These are phyloP conservation scores for Drosophila varians DNA, from an alignment of 1,140 invertebrate genomes.

Conservation along the genomic window DNA sequence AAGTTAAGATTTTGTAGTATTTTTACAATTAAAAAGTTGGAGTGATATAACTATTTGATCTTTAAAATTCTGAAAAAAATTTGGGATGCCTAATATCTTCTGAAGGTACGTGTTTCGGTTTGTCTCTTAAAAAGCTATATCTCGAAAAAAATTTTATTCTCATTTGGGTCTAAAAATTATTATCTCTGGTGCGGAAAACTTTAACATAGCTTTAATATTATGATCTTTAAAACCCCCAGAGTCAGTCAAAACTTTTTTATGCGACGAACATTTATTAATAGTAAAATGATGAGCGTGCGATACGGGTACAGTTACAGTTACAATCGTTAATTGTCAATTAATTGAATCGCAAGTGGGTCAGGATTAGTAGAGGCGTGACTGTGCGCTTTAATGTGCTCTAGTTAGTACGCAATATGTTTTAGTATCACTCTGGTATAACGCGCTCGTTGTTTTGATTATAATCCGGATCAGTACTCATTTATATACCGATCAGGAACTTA, in stretches of 20 bases:
- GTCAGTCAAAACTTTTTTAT: conserved; percentile 5
- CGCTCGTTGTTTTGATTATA: neutral
- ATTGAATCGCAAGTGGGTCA: conserved; percentile 54
- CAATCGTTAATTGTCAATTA: conserved; percentile 2
- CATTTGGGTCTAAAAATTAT: too few relatives aligned
- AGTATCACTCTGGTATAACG: conserved; percentile 77
- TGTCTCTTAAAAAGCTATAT: too few relatives aligned
- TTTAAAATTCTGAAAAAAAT: too few relatives aligned
- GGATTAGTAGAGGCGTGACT: conserved; percentile 45
- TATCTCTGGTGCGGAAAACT: too few relatives aligned
- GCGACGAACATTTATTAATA: conserved; percentile 73
- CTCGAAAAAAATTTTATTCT: too few relatives aligned
- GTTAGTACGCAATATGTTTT: conserved; percentile 74
- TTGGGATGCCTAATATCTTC: too few relatives aligned
- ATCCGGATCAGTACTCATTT: neutral
- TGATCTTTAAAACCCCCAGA: too few relatives aligned
- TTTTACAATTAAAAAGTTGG: too few relatives aligned
- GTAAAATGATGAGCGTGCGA: conserved; percentile 63
- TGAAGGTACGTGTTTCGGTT: too few relatives aligned
- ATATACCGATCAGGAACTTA: conserved; percentile 8
- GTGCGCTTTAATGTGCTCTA: conserved; percentile 62
- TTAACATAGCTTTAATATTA: too few relatives aligned
- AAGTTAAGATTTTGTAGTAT: too few relatives aligned
- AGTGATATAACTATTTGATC: too few relatives aligned
- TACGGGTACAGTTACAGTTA: conserved; percentile 56